Evolutionary conservation across 2,888 invertebrate species (phyloP), one percentile per base, ranked within the genome.

Genomic region (Oxytorus armatus): DNA sequence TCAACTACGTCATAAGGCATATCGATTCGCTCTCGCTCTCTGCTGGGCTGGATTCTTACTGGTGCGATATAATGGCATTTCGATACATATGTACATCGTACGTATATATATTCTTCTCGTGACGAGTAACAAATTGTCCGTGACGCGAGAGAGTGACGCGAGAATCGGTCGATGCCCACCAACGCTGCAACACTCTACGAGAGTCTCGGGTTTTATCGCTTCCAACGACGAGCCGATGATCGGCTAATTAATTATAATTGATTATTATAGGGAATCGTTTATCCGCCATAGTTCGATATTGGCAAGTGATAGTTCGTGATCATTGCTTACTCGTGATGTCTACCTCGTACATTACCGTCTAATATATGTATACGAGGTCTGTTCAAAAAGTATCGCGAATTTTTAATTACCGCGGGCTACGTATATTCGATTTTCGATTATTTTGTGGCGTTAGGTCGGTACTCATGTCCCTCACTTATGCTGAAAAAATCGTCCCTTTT

Each of bases 201-300:
- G 29, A 47, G 47, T 36, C 70, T 66, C 82, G 69, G 77, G 79
- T 63, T 81, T 85, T 85, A 82, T 83, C 81, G 68, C 75, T 79
- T 79, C 68, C 83, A 79, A 86, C 70, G 72, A 66, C 75, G 76
- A 79, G 76, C 65, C 42, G 72, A 79, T 61, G 70, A 79, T 79
- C 66, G 86, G 86, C 85, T 87, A 87, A 88, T 88, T 88, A 88
- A 86, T 88, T 83, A 83, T 83, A 83, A 85, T 82, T 83, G 83
- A 81, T 87, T 85, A 88, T 85, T 85, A 79, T 77, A 65, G 83
- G 72, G 82, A 83, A 82, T 81, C 81, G 82, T 65, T 83, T 82
- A 66, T 79, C 80, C n/a, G n/a, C n/a, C n/a, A n/a, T n/a, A n/a
- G n/a, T n/a, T n/a, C n/a, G n/a, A n/a, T n/a, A n/a, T n/a, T n/a